These are phyloP conservation scores for Antedon mediterranea DNA, from an alignment of 53 echinoderm and acorn worm genomes.

Conservation along the genomic window DNA sequence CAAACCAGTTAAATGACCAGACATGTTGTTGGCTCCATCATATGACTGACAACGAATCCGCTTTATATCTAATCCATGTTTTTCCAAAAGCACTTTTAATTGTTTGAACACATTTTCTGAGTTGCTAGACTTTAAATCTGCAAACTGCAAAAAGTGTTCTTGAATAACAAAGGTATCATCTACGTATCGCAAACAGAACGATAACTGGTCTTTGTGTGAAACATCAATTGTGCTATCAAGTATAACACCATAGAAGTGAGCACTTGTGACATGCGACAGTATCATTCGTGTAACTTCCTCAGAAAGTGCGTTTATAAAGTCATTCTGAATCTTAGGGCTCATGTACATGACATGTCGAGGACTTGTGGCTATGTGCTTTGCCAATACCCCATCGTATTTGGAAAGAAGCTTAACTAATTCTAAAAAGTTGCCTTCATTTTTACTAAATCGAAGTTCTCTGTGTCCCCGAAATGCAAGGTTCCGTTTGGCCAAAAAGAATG, in stretches of 20 bases:
- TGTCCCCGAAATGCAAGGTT: constrained; percentile 5
- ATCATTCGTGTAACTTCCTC: background rate
- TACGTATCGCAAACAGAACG: constrained; percentile 8
- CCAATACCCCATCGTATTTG: too few species aligned
- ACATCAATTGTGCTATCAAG: background rate
- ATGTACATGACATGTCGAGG: constrained; percentile 1
- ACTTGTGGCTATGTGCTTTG: background rate
- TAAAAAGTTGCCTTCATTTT: too few species aligned
- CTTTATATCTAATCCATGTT: constrained; percentile 4
- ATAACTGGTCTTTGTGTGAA: constrained; percentile 7
- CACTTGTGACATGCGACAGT: background rate
- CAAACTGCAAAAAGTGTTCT: constrained; percentile 1
- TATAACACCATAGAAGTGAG: background rate
- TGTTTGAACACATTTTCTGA: constrained; percentile 5
- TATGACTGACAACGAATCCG: constrained; percentile 18
- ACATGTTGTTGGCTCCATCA: constrained; percentile 14
- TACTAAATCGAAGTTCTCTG: background rate
- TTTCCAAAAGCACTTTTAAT: constrained; percentile 5
- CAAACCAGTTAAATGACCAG: constrained; percentile 7
- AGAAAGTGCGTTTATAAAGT: background rate
- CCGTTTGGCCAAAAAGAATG: constrained; percentile 1
- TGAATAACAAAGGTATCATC: constrained; percentile 3
- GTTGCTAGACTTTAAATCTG: constrained; percentile 6
- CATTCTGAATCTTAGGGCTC: constrained; percentile 13
- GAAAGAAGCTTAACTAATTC: too few species aligned